Percentiles rank a stretch among this genome's conserved stretches.
Conservation (phyloP, 2,797 vertebrate species). For the Holocentrus rufus region DNA sequence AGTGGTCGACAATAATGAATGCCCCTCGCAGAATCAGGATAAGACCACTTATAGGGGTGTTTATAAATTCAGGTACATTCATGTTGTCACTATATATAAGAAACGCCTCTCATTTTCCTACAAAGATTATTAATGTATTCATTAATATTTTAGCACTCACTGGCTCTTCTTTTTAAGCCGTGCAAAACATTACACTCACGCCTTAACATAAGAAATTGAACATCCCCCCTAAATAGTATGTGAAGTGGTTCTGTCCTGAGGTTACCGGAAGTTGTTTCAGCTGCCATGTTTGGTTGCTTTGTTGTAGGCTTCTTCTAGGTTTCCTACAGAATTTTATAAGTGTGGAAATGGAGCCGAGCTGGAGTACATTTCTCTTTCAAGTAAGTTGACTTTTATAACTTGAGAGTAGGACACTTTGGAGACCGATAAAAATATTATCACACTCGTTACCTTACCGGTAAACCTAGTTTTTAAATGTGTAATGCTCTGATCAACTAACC, state of each 20-base stretch:
- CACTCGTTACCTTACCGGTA: conserved; percentile 32
- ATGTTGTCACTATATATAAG: not conserved
- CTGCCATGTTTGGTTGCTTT: conserved; percentile 89
- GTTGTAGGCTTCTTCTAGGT: conserved; percentile 84
- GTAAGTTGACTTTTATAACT: conserved; percentile 75
- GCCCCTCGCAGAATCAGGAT: conserved; percentile 67
- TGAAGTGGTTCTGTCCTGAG: conserved; percentile 76
- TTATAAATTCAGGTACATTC: not conserved
- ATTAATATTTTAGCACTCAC: not conserved
- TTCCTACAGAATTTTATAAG: conserved; percentile 83
- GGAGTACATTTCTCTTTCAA: conserved; percentile 87
- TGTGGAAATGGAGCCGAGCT: conserved; percentile 87
- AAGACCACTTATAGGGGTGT: conserved; percentile 57
- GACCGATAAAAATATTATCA: conserved; percentile 17
- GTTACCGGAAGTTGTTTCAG: conserved; percentile 85
- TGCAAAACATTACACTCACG: rapidly evolving
- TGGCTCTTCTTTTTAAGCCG: not conserved
- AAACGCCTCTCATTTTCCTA: rapidly evolving
- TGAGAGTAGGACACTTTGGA: conserved; percentile 29
- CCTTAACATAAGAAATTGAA: conserved; percentile 6
- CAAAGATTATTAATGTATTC: rapidly evolving
- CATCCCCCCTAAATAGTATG: conserved; percentile 47
- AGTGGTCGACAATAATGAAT: conserved; percentile 72
- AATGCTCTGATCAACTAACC: conserved; percentile 76
- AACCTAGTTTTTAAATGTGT: conserved; percentile 67